A percentile compares a stretch with the other conserved stretches of the same genome.
These are phyloP conservation scores for Epinephelus fuscoguttatus DNA, from an alignment of 2,113 vertebrate genomes.

Conservation along the genomic window DNA sequence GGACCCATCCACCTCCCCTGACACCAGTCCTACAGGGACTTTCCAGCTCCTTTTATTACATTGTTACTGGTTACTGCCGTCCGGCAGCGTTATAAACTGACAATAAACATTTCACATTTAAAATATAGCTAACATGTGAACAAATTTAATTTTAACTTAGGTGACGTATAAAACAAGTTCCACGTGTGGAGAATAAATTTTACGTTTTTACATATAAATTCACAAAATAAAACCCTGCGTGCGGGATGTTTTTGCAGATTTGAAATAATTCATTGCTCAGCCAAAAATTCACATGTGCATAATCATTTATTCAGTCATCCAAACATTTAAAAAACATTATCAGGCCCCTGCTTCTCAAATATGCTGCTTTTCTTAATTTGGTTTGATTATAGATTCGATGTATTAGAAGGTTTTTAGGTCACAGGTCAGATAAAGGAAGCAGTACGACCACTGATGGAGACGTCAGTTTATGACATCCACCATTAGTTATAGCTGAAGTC, in stretches of 20 bases:
- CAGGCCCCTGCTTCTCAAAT: not conserved
- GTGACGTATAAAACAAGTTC: not conserved
- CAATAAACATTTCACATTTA: too few relatives aligned
- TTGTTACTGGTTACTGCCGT: too few relatives aligned
- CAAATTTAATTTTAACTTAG: too few relatives aligned
- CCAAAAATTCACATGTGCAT: not conserved
- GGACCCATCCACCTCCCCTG: too few relatives aligned
- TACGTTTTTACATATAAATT: not conserved
- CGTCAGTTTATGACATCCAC: not conserved
- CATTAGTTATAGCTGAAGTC: not conserved
- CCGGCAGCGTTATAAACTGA: too few relatives aligned
- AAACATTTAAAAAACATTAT: not conserved
- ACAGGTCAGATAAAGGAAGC: not conserved
- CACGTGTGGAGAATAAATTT: not conserved
- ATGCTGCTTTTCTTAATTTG: not conserved
- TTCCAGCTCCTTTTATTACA: too few relatives aligned
- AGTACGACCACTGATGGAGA: too few relatives aligned
- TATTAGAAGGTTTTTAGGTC: not conserved
- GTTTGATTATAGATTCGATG: not conserved
- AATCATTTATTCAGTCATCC: not conserved
- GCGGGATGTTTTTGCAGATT: not conserved
- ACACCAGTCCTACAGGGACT: too few relatives aligned
- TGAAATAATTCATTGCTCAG: not conserved
- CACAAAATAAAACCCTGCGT: not conserved
- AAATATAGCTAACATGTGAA: too few relatives aligned